Percentiles rank a stretch among this genome's conserved stretches.
Evolutionary conservation across 2,888 invertebrate genomes (phyloP).

Genomic region (Folsomia manolachei): DNA sequence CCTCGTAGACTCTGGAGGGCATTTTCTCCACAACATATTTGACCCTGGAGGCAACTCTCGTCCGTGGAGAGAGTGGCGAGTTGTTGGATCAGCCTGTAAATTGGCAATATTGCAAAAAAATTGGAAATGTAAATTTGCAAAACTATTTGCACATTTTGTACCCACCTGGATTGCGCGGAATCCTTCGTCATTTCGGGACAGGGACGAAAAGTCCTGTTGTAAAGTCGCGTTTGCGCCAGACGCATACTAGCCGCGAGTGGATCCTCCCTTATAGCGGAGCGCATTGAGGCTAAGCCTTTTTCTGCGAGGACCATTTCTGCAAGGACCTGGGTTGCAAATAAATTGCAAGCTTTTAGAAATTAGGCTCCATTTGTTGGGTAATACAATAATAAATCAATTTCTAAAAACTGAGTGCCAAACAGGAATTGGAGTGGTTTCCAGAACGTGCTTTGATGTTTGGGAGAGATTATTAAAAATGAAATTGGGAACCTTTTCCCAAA

Average conservation of each 20-base stretch:
- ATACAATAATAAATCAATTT: too few relatives aligned
- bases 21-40: conserved; percentile 66
- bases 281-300: conserved; percentile 67
- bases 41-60: conserved; percentile 54
- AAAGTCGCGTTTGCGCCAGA: conserved; percentile 79
- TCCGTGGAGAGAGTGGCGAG: conserved; percentile 48
- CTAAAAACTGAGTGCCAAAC: too few relatives aligned
- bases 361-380: too few relatives aligned
- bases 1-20: conserved; percentile 59
- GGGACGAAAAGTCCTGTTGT: conserved; percentile 71
- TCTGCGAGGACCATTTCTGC: conserved; percentile 75
- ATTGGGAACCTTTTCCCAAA: too few relatives aligned
- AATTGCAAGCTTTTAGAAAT: too few relatives aligned
- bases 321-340: conserved; percentile 60
- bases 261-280: conserved; percentile 68
- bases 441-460: too few relatives aligned
- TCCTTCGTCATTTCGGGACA: conserved; percentile 83
- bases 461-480: too few relatives aligned
- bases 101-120: neutral
- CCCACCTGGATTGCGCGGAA: conserved; percentile 69
- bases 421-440: too few relatives aligned
- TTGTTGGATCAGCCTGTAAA: conserved; percentile 49
- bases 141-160: neutral
- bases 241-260: conserved; percentile 72
- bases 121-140: too few relatives aligned